Percentiles rank a stretch among this genome's conserved stretches.
These are phyloP conservation scores for Mobula hypostoma DNA, from an alignment of 2,113 vertebrate species.

Conservation along the genomic window DNA sequence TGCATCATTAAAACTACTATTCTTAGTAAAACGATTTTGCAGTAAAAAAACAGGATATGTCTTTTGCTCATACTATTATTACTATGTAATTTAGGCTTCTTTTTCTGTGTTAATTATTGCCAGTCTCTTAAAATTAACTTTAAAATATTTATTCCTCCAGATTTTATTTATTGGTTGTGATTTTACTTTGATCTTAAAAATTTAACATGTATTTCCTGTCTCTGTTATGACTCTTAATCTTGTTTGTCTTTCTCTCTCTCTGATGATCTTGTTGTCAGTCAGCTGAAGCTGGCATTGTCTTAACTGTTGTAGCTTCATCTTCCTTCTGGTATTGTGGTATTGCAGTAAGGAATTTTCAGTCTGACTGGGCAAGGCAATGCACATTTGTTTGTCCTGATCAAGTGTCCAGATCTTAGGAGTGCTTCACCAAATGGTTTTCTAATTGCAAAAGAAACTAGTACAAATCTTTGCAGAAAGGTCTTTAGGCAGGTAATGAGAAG, in stretches of 20 bases:
- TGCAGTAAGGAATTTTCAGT: neutral
- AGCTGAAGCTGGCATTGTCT: neutral
- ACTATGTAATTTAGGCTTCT: neutral
- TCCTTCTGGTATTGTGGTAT: neutral
- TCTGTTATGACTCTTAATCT: neutral
- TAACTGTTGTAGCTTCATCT: neutral
- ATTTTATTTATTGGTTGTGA: neutral
- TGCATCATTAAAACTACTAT: neutral
- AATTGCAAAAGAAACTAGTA: neutral
- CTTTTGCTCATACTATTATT: neutral
- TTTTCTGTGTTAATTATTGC: neutral
- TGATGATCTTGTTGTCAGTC: neutral
- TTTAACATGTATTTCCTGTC: neutral
- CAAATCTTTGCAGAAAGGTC: neutral
- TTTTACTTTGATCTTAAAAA: neutral
- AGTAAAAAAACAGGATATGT: neutral
- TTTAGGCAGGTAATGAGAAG: neutral
- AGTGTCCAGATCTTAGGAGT: neutral
- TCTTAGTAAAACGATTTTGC: neutral
- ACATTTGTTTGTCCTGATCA: neutral
- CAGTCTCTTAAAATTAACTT: neutral
- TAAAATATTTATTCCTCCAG: neutral
- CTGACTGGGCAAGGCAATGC: neutral
- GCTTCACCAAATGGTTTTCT: neutral
- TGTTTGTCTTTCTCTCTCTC: neutral